These are phyloP conservation scores for Cirrhinus molitorella DNA, from an alignment of 2,797 vertebrate genomes.

Conservation along the genomic window DNA sequence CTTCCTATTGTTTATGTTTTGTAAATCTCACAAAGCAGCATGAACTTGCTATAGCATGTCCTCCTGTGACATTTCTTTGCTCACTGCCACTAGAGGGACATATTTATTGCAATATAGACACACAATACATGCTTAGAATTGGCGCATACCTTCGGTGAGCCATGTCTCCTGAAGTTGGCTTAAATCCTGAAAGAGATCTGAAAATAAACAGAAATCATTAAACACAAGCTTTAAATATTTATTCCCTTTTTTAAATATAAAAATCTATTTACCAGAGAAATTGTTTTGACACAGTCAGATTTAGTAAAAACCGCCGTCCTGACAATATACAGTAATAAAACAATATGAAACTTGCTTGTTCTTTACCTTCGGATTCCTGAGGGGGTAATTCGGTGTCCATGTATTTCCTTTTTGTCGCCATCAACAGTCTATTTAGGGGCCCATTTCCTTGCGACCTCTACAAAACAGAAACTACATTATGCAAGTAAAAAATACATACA, in stretches of 20 bases:
- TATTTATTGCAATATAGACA: conserved; percentile 27
- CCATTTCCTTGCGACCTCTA: conserved; percentile 91
- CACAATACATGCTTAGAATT: conserved; percentile 47
- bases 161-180: conserved; percentile 96
- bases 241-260: neutral
- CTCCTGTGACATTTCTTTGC: conserved; percentile 27
- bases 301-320: neutral
- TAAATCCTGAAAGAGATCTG: conserved; percentile 98
- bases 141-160: conserved; percentile 92
- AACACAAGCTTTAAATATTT: neutral
- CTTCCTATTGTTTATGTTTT: conserved; percentile 25
- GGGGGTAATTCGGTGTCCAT: conserved; percentile 88
- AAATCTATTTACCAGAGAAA: neutral
- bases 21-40: neutral
- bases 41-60: conserved; percentile 22
- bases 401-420: conserved; percentile 85
- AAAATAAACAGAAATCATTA: conserved; percentile 55
- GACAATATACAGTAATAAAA: neutral
- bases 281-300: neutral
- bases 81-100: conserved; percentile 41
- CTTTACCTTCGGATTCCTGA: conserved; percentile 94
- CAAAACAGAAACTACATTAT: conserved; percentile 70
- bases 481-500: conserved; percentile 62
- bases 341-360: conserved; percentile 24
- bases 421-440: conserved; percentile 85